Evolutionary conservation across 37 sponge, comb jelly and placozoan genomes (phyloP).

Genomic region (Cladorhizidae sp.): DNA sequence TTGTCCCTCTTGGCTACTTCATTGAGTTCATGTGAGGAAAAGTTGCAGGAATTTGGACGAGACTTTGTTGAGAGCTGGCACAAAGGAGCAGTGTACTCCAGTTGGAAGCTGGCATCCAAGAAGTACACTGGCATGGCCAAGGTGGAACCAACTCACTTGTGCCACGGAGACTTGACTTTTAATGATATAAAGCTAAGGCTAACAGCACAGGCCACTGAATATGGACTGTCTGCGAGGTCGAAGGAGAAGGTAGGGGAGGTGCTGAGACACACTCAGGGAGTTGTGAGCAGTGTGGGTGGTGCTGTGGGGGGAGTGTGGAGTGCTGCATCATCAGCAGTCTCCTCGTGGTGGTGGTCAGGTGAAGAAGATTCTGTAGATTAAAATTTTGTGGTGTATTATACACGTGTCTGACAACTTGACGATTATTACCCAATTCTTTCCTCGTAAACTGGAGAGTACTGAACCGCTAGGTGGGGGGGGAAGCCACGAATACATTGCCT

Average conservation of each 20-base stretch:
- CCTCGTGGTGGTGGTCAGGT: slow-evolving; percentile 28
- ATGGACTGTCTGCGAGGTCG: slow-evolving; percentile 32
- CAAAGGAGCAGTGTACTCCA: slow-evolving; percentile 13
- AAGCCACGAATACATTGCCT: too few relatives aligned
- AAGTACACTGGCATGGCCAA: slow-evolving; percentile 5
- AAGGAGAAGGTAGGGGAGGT: slow-evolving; percentile 25
- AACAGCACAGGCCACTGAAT: slow-evolving; percentile 55
- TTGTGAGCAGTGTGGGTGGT: slow-evolving; percentile 12
- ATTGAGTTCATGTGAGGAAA: neutral
- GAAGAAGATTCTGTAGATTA: too few relatives aligned
- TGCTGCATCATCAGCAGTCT: slow-evolving; percentile 46
- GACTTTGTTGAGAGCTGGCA: slow-evolving; percentile 42
- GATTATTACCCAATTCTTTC: too few relatives aligned
- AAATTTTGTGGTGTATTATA: too few relatives aligned
- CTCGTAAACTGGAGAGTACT: too few relatives aligned
- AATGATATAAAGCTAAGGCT: slow-evolving; percentile 49
- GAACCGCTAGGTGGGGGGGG: too few relatives aligned
- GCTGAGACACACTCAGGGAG: slow-evolving; percentile 21
- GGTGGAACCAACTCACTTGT: slow-evolving; percentile 32
- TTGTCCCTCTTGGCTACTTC: slow-evolving; percentile 46
- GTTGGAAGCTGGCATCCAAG: slow-evolving; percentile 7
- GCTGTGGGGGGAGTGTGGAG: slow-evolving; percentile 43
- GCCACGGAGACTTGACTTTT: slow-evolving; percentile 38
- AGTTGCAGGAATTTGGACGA: slow-evolving; percentile 48
- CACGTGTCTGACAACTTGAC: too few relatives aligned